A percentile compares a stretch with the other conserved stretches of the same genome.
Conservation (phyloP, 2,888 invertebrate species). For the Agriopis aurantiaria region DNA sequence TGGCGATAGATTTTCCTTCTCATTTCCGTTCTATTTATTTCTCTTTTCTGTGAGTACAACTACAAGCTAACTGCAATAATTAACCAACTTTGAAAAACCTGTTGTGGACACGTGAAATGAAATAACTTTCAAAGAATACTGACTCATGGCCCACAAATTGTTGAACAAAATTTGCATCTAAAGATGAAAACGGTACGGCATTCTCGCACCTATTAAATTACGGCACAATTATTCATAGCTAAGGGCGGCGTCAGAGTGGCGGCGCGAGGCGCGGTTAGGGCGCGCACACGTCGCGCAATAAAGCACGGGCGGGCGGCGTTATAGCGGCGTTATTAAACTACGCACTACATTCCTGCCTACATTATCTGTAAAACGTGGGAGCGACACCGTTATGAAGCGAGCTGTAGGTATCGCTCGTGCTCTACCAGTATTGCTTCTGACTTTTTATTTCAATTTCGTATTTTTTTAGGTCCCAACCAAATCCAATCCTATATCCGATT, state of each 20-base stretch:
- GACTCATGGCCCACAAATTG: background rate
- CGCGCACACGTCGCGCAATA: conserved; percentile 50
- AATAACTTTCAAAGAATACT: background rate
- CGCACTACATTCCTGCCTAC: conserved; percentile 51
- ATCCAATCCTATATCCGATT: too few species aligned
- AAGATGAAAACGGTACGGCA: conserved; percentile 12
- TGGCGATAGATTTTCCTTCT: too few species aligned
- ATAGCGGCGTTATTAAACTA: conserved; percentile 47
- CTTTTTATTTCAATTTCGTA: conserved; percentile 5
- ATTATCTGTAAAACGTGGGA: conserved; percentile 43
- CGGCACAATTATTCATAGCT: conserved; percentile 45
- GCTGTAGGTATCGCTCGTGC: conserved; percentile 14
- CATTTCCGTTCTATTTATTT: too few species aligned
- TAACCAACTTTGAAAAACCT: background rate
- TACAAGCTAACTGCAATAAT: too few species aligned
- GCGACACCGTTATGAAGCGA: conserved; percentile 22
- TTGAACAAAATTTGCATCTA: background rate
- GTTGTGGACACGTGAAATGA: background rate
- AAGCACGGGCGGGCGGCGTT: conserved; percentile 35
- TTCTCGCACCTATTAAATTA: conserved; percentile 42
- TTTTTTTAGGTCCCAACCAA: background rate
- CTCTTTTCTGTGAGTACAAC: too few species aligned
- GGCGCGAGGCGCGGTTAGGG: conserved; percentile 44
- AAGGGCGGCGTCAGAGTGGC: conserved; percentile 47
- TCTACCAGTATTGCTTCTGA: conserved; percentile 5